Base-by-base conservation (phyloP, 2,888 invertebrate genomes). In the Hemicrepidius hirtus region DNA sequence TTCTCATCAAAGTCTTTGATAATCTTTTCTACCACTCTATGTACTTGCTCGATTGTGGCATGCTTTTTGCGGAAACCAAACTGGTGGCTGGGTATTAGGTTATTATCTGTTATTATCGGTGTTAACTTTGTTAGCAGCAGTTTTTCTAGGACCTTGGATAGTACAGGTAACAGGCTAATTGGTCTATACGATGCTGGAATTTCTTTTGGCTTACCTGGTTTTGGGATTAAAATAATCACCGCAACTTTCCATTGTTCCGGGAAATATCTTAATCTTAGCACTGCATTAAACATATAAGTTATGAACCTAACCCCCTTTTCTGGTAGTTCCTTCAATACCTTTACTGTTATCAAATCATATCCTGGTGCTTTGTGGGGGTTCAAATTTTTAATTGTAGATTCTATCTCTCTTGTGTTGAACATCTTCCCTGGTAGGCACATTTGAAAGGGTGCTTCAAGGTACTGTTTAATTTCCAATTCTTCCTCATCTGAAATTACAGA, bases 361-460 rank as follows among this genome's bases (percentile, higher is more conserved):
- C n/a, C 63, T 28, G 49, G 63, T 1, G 44, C 21, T 63, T 63
- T 63, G 10, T 32, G 40, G 13, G 28, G 49, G 9, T 57, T 57
- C 4, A 57, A 57, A 7, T 57, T 20, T 7, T n/a, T 57, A 20
- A 57, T 57, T 57, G 20, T 13, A 13, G 53, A 10, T 32, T 53
- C 13, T 1, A 28, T 32, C 2, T 53, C 53, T 12, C n/a, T 28
- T 37, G 16, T 7, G 37, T 59, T 59, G 21, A 59, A 59, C 9
- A 37, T 18, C 41, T 60, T 60, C 12, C 20, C n/a, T 10, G 41
- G 60, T 60, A 20, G 24, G 12, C 41, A 12, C 41, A 60, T 41
- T 60, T 60, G 41, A n/a, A 60, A 60, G 24, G 55, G 55, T 40
- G 44, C 41, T 60, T 60, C 28, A 12, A 60, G 60, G 12, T 41